A percentile compares a stretch with the other conserved stretches of the same genome.
These are phyloP conservation scores for Ptilorrhoa leucosticta DNA, from an alignment of 2,113 vertebrate species.

Conservation along the genomic window DNA sequence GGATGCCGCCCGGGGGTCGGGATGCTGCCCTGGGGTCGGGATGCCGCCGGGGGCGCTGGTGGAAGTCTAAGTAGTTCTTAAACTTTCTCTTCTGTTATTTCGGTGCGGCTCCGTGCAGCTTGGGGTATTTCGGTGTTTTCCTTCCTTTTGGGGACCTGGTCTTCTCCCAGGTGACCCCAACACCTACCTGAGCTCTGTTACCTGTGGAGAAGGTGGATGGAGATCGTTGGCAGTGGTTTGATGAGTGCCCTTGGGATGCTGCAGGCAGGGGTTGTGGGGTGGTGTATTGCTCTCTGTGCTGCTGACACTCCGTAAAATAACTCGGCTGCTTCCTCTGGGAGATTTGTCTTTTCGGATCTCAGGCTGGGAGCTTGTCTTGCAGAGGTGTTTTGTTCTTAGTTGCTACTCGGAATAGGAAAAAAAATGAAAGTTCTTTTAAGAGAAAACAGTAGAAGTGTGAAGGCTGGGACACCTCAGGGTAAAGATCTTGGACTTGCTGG, in stretches of 20 bases:
- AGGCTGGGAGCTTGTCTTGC: background rate
- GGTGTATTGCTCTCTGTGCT: background rate
- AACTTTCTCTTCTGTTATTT: background rate
- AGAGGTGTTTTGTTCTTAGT: background rate
- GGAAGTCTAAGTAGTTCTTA: background rate
- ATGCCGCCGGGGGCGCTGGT: background rate
- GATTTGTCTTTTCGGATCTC: background rate
- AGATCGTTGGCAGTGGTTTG: background rate
- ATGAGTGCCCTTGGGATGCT: background rate
- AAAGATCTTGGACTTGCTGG: background rate
- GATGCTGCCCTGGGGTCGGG: background rate
- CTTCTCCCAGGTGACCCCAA: accelerated
- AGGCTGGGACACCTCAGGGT: background rate
- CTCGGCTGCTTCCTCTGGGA: background rate
- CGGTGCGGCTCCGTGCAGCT: accelerated
- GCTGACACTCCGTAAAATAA: background rate
- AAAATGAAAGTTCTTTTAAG: background rate
- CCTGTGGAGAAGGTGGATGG: background rate
- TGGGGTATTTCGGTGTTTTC: accelerated
- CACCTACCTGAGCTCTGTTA: background rate
- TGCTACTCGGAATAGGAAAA: accelerated
- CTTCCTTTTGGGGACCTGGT: background rate
- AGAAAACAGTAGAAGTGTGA: background rate
- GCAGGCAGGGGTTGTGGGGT: background rate
- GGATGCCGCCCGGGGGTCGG: background rate